Evolutionary conservation across 2,888 invertebrate species (phyloP).

Genomic region (Tanytarsus gracilentus): DNA sequence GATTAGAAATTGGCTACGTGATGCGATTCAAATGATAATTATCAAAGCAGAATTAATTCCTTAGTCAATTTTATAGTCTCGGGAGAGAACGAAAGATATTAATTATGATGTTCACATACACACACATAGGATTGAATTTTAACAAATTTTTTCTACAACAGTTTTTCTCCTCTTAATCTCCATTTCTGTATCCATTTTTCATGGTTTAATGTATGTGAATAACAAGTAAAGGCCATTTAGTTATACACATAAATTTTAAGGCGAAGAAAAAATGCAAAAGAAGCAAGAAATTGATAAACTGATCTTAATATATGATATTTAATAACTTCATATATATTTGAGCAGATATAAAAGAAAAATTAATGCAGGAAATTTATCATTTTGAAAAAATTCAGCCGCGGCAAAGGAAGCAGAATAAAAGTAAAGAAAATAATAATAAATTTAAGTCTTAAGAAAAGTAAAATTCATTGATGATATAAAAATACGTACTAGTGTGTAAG

Average conservation of each 20-base stretch:
- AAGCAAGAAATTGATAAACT: not conserved
- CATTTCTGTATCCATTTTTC: too few species aligned
- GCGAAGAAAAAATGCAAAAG: not conserved
- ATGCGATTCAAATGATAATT: too few species aligned
- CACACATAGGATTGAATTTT: too few species aligned
- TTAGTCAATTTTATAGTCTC: too few species aligned
- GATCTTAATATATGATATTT: not conserved
- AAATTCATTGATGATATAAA: constrained; percentile 27
- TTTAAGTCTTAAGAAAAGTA: not conserved
- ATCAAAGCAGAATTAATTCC: too few species aligned
- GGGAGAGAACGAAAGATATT: too few species aligned
- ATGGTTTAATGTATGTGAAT: not conserved
- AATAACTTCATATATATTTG: not conserved
- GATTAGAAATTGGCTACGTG: too few species aligned
- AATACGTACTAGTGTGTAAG: constrained; percentile 29
- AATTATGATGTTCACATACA: too few species aligned
- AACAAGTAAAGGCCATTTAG: constrained; percentile 23
- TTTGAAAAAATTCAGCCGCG: constrained; percentile 2
- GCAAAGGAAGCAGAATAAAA: not conserved
- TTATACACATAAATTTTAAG: constrained; percentile 1
- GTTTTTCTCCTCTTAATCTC: too few species aligned
- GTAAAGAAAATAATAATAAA: constrained; percentile 2
- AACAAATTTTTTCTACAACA: too few species aligned
- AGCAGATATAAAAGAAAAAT: not conserved
- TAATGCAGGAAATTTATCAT: constrained; percentile 11